These are phyloP conservation scores for Chlorodrepanis virens DNA, from an alignment of 2,113 vertebrate species.

Conservation along the genomic window DNA sequence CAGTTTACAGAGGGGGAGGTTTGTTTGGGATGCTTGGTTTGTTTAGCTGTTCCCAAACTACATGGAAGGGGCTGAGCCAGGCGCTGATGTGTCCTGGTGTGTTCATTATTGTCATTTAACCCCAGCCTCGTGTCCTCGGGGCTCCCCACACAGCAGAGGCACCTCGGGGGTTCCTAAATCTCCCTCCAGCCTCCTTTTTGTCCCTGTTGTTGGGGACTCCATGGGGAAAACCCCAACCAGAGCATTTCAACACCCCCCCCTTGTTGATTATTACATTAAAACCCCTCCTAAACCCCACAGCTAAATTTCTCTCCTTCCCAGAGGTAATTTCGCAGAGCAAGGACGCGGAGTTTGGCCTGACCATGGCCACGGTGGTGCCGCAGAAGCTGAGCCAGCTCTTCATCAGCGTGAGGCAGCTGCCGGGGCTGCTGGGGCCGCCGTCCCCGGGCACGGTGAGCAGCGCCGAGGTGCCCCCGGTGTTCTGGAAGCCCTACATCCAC, in stretches of 20 bases:
- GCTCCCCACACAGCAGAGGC: neutral
- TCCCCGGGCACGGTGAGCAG: conserved; percentile 83
- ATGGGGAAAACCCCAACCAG: neutral
- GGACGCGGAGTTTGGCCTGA: rapidly evolving
- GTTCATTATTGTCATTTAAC: neutral
- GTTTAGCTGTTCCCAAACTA: neutral
- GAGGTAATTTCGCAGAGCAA: rapidly evolving
- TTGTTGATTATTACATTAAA: rapidly evolving
- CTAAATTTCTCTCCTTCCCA: neutral
- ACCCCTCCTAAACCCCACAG: rapidly evolving
- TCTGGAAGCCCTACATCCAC: conserved; percentile 90
- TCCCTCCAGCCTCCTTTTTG: neutral
- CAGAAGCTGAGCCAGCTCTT: conserved; percentile 87
- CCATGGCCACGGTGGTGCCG: conserved; percentile 84
- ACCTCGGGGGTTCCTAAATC: neutral
- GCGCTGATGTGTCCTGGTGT: neutral
- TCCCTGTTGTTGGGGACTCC: neutral
- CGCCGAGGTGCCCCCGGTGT: conserved; percentile 84
- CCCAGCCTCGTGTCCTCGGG: rapidly evolving
- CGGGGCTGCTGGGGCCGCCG: conserved; percentile 77
- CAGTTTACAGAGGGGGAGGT: neutral
- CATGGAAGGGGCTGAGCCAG: neutral
- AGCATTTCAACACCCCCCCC: too few species aligned
- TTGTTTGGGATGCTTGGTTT: neutral
- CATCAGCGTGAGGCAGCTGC: conserved; percentile 77